Base-by-base conservation (phyloP, 1,140 invertebrate species). In the Charaxes varanes region DNA sequence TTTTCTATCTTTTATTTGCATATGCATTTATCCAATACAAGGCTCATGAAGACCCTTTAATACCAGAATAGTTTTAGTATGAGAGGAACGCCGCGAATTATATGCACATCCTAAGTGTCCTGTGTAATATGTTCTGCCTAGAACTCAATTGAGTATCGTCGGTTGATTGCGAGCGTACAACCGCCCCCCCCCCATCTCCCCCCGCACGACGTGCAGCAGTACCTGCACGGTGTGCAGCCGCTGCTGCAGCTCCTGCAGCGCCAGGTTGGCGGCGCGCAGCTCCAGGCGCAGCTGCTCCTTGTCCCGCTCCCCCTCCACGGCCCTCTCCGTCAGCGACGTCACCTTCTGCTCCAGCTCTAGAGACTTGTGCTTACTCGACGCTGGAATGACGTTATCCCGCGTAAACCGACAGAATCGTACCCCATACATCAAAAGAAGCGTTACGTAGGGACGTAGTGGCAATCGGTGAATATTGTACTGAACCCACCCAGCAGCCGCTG, bases 401-500 rank as follows among this genome's bases (percentile, higher is more conserved):
- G 3, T 2, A 16, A 32, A 3, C 8, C 6, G 16, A 6, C 13
- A 13, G 3, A 17, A 5, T 10, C 32, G 3, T 11, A 3, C 14
- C 27, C 12, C n/a, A 10, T 13, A 30, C 14, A 11, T 22, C 19
- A 21, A 3, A 1, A 6, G 3, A 15, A 10, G n/a, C n/a, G n/a
- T n/a, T n/a, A n/a, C n/a, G n/a, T n/a, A n/a, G n/a, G n/a, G n/a
- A n/a, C n/a, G n/a, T n/a, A n/a, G n/a, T n/a, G n/a, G n/a, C n/a
- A n/a, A n/a, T n/a, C n/a, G n/a, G n/a, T n/a, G 7, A 34, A 12
- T 3, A 23, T 12, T 11, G 5, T 24, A 43, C 1, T 19, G 6
- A 23, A 35, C 22, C 33, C 67, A 85, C 83, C 86, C 36, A 88
- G 72, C 37, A 88, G 67, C 17, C 87, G 81, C 49, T 87, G 86